These are phyloP conservation scores for Nemapogon koenigi DNA, from an alignment of 2,888 invertebrate species.

Conservation along the genomic window DNA sequence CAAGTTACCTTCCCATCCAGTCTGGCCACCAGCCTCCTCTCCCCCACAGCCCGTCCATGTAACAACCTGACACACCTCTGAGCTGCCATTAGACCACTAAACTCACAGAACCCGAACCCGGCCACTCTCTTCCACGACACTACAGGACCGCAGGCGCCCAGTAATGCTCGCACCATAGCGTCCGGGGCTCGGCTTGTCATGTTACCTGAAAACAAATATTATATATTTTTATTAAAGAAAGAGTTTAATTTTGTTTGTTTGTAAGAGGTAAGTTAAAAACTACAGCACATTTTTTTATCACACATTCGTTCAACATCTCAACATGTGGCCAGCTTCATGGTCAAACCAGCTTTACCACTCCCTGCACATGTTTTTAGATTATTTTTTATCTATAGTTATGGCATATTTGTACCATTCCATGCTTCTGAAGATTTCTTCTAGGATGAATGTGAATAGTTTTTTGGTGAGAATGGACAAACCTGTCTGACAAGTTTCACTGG, in stretches of 20 bases:
- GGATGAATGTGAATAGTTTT: too few relatives aligned
- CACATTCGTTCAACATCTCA: too few relatives aligned
- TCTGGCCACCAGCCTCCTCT: slow-evolving; percentile 92
- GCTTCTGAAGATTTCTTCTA: too few relatives aligned
- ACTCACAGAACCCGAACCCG: slow-evolving; percentile 98
- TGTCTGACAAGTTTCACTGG: too few relatives aligned
- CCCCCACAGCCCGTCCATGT: slow-evolving; percentile 91
- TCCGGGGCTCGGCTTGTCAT: slow-evolving; percentile 96
- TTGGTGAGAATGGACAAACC: too few relatives aligned
- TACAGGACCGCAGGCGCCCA: slow-evolving; percentile 93
- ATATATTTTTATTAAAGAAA: background rate
- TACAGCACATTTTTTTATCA: too few relatives aligned
- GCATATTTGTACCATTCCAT: too few relatives aligned
- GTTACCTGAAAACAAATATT: slow-evolving; percentile 62
- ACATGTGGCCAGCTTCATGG: too few relatives aligned
- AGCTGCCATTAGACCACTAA: slow-evolving; percentile 91
- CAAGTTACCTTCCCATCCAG: slow-evolving; percentile 99
- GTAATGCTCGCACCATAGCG: slow-evolving; percentile 89
- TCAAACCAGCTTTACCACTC: too few relatives aligned
- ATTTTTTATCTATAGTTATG: too few relatives aligned
- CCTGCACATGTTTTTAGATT: too few relatives aligned
- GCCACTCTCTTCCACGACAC: slow-evolving; percentile 97
- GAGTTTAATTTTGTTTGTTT: background rate
- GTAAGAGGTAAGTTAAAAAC: background rate
- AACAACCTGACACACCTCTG: slow-evolving; percentile 91